Evolutionary conservation across 2,888 invertebrate species (phyloP), one percentile per base, ranked within the genome.

Genomic region (Tribolium freemani): DNA sequence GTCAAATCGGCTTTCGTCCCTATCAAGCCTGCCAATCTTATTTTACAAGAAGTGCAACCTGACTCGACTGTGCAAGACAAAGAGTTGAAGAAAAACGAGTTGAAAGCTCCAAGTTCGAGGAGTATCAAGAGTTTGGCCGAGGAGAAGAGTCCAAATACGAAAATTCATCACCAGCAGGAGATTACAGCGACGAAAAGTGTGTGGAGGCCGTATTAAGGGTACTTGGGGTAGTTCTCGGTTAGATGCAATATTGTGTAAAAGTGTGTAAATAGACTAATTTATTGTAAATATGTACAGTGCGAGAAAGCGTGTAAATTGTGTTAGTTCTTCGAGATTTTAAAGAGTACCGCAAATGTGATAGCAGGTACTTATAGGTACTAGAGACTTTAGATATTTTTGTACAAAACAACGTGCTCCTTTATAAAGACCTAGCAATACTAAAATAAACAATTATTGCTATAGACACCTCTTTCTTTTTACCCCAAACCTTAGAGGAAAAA

Each of bases 1-100:
- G 93, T 93, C 0, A 92, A 91, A 80, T 93, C 93, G 0, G 93
- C 93, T 1, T 93, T 93, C 85, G 91, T 92, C 57, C 92, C 93
- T 16, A 91, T 92, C 63, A 87, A 89, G 75, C 90, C 90, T 0
- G 90, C 90, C 72, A 90, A 88, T 78, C 86, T 90, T 1, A 87
- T 90, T 75, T 81, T 90, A 30, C 90, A 90, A 74, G 85, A 86
- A 73, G 82, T 85, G 11, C 89, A 90, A 77, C 90, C 91, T 0
- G 90, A 92, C 83, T 89, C 91, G 6, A 89, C 90, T 13, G 88
- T 90, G 44, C 88, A 86, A 31, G 90, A 89, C 76, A 88, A 87
- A 72, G 85, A 86, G 63, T 85, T 66, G 64, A 79, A 70, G 79
- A 88, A 63, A 20, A 86, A 85, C 77, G 92, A 92, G 69, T 84